Evolutionary conservation across 2,113 vertebrate genomes (phyloP), one percentile per base, ranked within the genome.

Genomic region (Dromaius novaehollandiae): DNA sequence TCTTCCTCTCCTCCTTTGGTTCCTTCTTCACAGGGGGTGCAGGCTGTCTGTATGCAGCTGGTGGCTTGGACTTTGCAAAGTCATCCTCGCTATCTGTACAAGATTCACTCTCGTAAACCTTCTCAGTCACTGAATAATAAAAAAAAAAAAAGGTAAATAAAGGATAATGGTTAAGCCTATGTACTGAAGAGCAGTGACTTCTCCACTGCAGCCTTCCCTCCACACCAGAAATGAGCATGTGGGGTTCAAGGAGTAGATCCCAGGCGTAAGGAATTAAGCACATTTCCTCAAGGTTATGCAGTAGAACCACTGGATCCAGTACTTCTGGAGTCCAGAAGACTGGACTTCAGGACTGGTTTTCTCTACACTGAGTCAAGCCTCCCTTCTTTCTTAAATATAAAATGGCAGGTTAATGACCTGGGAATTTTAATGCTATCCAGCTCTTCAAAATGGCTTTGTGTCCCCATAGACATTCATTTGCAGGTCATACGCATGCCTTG

Each of bases 31-130:
- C 6, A 11, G 93, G 60, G 73, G 94, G 97, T 2, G 92, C 18
- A 4, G 97, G 76, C 5, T 93, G 92, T 40, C 85, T 98, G 5
- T 88, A 97, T 22, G 91, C 89, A 0, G 96, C 81, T 3, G 93
- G 38, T 20, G 97, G 96, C 94, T 97, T 90, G 71, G 95, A 32
- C 61, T 96, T 97, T 36, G 84, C 11, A 5, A 97, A 96, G 8
- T 99, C 99, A 5, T 98, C 98, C 38, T 99, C 99, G 1, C 98
- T 98, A 61, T 99, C 99, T 0, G 99, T 99, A 83, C 99, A 99
- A 44, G 99, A 99, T 75, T 99, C 99, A 0, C 98, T 99, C 97
- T 98, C 98, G 0, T 98, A 99, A 88, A 93, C 98, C 97, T 99
- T 99, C 96, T 99, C 99, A 0, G 99, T 99, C 95, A 99, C 99